A percentile compares a stretch with the other conserved stretches of the same genome.
phyloP scores from a whole-genome alignment of 1,140 invertebrate species.

The Lasioglossum baleicum region DNA sequence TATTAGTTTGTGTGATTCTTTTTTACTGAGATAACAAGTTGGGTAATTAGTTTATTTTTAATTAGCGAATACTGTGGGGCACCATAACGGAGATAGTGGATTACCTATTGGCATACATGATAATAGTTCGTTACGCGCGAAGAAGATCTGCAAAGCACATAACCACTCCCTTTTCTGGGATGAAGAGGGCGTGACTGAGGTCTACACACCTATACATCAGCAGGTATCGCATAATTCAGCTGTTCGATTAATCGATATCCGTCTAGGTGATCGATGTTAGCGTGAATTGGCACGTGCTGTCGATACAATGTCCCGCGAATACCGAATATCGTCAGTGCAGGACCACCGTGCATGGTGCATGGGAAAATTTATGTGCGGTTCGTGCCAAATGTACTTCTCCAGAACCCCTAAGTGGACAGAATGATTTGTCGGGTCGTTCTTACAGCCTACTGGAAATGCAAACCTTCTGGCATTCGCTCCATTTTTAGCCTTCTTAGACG shows the following conservation, averaged over 20 bases:
- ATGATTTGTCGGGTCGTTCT: not conserved
- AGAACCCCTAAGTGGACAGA: not conserved
- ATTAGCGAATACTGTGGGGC: too few relatives aligned
- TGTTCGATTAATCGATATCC: slow-evolving; percentile 51
- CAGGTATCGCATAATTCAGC: slow-evolving; percentile 34
- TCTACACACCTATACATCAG: not conserved
- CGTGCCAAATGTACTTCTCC: not conserved
- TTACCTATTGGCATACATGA: too few relatives aligned
- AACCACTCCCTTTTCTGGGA: slow-evolving; percentile 56
- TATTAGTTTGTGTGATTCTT: too few relatives aligned
- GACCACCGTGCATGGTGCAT: not conserved
- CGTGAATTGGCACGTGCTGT: slow-evolving; percentile 30
- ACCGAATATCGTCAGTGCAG: slow-evolving; percentile 5
- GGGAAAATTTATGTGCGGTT: slow-evolving; percentile 2
- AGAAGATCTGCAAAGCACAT: slow-evolving; percentile 21
- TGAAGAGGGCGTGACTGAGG: slow-evolving; percentile 49
- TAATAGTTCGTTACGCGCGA: not conserved
- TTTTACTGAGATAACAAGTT: too few relatives aligned
- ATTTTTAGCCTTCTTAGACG: not conserved
- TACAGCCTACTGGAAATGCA: not conserved
- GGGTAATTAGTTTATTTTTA: too few relatives aligned
- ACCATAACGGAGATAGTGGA: too few relatives aligned
- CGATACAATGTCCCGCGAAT: slow-evolving; percentile 20
- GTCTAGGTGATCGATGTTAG: slow-evolving; percentile 8
- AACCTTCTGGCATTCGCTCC: not conserved